These are phyloP conservation scores for Caiman crocodilus DNA, from an alignment of 2,797 vertebrate genomes.

Conservation along the genomic window DNA sequence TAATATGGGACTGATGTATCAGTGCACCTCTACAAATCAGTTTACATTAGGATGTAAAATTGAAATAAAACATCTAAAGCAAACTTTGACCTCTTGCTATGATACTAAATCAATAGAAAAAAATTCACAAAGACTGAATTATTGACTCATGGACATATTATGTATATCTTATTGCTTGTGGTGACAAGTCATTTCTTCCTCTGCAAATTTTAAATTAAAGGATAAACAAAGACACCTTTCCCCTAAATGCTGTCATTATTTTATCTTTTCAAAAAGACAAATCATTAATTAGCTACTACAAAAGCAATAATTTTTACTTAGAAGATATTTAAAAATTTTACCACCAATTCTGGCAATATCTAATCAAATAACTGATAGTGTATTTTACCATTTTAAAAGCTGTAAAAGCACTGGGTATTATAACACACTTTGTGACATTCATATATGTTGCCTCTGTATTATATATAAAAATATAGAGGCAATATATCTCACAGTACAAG, in stretches of 20 bases:
- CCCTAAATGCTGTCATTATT: neutral
- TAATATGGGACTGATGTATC: too few species aligned
- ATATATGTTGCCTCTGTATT: neutral
- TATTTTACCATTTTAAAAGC: neutral
- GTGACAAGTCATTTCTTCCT: neutral
- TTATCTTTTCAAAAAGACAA: neutral
- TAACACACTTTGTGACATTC: neutral
- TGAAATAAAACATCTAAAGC: neutral
- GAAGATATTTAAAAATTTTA: neutral
- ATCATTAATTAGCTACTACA: neutral
- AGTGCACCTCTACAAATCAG: too few species aligned
- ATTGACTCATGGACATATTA: neutral
- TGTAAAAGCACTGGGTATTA: neutral
- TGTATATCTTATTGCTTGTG: neutral
- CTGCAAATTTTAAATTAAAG: neutral
- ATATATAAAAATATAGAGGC: neutral
- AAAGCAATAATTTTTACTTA: neutral
- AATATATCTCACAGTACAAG: neutral
- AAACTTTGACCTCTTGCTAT: neutral
- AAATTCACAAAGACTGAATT: neutral
- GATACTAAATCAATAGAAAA: too few species aligned
- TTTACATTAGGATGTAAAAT: neutral
- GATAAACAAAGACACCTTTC: neutral
- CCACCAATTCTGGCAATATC: neutral
- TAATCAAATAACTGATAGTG: neutral